Conservation (phyloP, 2,888 invertebrate genomes). For the Microctonus aethiopoides region DNA sequence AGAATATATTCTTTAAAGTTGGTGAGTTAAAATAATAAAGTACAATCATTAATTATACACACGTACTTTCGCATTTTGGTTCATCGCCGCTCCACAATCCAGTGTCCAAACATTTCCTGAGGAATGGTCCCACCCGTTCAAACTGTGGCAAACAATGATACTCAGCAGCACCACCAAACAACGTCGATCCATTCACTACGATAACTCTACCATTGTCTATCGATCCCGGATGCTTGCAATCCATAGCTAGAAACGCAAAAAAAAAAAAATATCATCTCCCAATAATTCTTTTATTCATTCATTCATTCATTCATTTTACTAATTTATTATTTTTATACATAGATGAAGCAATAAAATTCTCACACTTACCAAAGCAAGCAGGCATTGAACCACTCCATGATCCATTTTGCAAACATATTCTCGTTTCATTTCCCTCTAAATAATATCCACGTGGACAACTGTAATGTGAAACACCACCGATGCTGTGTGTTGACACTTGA, state of each 20-base stretch:
- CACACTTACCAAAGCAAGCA: constrained; percentile 80
- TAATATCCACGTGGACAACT: constrained; percentile 84
- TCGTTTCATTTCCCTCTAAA: constrained; percentile 82
- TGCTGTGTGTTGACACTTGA: constrained; percentile 75
- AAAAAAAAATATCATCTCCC: neutral
- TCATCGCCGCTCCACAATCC: constrained; percentile 90
- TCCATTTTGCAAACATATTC: constrained; percentile 81
- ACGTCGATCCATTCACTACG: constrained; percentile 84
- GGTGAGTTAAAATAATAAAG: no score
- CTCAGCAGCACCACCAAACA: constrained; percentile 86
- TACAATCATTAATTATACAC: neutral
- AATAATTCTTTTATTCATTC: no score
- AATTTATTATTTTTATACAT: neutral
- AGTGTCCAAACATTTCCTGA: constrained; percentile 85
- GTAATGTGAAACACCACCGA: constrained; percentile 84
- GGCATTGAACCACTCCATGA: constrained; percentile 85
- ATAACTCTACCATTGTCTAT: constrained; percentile 90
- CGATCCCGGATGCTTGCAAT: constrained; percentile 82
- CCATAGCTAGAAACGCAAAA: constrained; percentile 75
- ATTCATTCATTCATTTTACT: no score
- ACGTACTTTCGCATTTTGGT: constrained; percentile 81
- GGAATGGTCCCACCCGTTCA: constrained; percentile 83
- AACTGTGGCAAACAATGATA: constrained; percentile 90
- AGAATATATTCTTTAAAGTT: no score
- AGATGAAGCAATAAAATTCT: constrained; percentile 19